These are phyloP conservation scores for Betta splendens DNA, from an alignment of 2,797 vertebrate species.

Conservation along the genomic window DNA sequence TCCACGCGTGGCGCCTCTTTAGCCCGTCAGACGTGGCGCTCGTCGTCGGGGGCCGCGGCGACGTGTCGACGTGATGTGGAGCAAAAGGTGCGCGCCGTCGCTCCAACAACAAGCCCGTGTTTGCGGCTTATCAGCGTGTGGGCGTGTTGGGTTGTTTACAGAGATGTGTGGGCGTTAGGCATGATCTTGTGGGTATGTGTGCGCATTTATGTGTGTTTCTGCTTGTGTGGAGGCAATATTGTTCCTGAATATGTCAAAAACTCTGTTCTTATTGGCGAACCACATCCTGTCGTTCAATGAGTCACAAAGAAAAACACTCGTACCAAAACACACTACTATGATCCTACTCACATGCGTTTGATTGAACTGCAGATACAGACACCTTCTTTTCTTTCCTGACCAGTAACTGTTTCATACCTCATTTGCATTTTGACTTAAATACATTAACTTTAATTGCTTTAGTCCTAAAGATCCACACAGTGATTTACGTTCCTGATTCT, in stretches of 20 bases:
- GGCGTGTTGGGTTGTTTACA: conserved; percentile 69
- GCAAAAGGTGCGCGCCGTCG: conserved; percentile 60
- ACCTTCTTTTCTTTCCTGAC: conserved; percentile 5
- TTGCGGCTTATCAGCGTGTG: conserved; percentile 65
- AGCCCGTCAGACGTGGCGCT: conserved; percentile 48
- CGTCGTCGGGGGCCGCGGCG: conserved; percentile 46
- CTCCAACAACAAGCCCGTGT: conserved; percentile 52
- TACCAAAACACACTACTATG: conserved; percentile 23
- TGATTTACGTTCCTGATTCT: not conserved
- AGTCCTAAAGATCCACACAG: not conserved
- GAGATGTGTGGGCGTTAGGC: conserved; percentile 64
- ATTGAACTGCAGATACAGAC: conserved; percentile 17
- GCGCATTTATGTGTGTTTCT: conserved; percentile 63
- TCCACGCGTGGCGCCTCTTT: conserved; percentile 15
- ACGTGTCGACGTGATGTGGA: conserved; percentile 58
- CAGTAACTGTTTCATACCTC: conserved; percentile 1
- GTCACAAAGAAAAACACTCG: conserved; percentile 55
- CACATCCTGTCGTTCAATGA: conserved; percentile 73
- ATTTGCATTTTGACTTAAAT: conserved; percentile 4
- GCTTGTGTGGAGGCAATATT: conserved; percentile 63
- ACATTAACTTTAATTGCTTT: not conserved
- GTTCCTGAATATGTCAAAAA: conserved; percentile 63
- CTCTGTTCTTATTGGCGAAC: conserved; percentile 54
- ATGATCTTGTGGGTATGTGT: conserved; percentile 62
- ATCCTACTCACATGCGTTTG: conserved; percentile 21